Base-by-base conservation (phyloP, 1,140 invertebrate genomes). In the Drosophila nebulosa region DNA sequence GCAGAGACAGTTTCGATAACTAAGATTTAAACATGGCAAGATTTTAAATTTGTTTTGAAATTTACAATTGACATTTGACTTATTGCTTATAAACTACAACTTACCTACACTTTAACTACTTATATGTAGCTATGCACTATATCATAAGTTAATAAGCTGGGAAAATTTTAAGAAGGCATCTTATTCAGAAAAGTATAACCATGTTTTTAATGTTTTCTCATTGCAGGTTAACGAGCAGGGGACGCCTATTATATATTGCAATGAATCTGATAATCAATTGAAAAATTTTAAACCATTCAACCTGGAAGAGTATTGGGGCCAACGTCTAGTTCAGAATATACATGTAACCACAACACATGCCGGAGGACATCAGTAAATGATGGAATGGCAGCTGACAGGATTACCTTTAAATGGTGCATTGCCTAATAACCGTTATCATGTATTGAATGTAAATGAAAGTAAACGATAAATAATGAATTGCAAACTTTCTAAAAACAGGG, bases 271-370 rank as follows among this genome's bases (percentile, higher is more conserved):
- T 70, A 83, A 90, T 75, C 90, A 90, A 73, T 66, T 90, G 64
- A 90, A 90, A 72, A 90, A 91, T 55, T 91, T 91, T 50, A 90
- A 90, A 60, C 90, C 90, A 57, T 91, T 91, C 61, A 83, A 91
- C 75, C 72, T 91, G 77, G 90, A 91, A 52, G 88, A 90, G 62
- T 91, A 89, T 65, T 91, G 90, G 90, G 90, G 90, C 3, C 90
- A 91, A 61, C 90, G 90, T 9, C 64, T 91, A 26, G 89, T 90
- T 26, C 88, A 91, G 67, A 91, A 91, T 64, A 90, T 90, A 69
- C 90, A 91, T 26, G 78, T 90, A 22, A 83, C 90, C 21, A 80
- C 79, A 59, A 84, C 90, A 52, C 81, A 81, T 59, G 67, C 74
- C 16, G 74, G 74, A 9, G 74, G 73, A 21, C 81, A 85, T 65